Base-by-base conservation (phyloP, 2,797 vertebrate species). In the Crypturellus tataupa region DNA sequence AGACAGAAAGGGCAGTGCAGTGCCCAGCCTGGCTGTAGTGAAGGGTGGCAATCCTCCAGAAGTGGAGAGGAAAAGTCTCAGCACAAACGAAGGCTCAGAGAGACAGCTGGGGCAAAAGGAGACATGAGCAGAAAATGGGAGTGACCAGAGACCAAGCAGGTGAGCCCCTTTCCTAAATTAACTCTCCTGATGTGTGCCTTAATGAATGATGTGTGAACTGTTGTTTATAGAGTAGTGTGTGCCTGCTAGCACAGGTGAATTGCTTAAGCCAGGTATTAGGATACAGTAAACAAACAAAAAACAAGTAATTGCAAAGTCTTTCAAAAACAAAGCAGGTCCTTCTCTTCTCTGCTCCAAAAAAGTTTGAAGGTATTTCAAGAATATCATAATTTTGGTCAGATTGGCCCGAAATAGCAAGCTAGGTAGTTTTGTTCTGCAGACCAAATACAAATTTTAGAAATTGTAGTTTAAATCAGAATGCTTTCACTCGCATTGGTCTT, bases 11-110 rank as follows among this genome's bases (percentile, higher is more conserved):
- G 21, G 0, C 39, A 53, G 42, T 29, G 39, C 58, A 75, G 27
- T 87, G 78, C 51, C 47, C 81, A 37, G 70, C 58, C 73, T 75
- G 95, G 35, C 78, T 68, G 47, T 9, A 64, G 81, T 58, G 18
- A 16, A 33, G 12, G 2, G 42, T 69, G 81, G 76, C 59, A 49
- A 2, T 31, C 4, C 12, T 63, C 79, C 72, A 56, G 95, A 67
- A 82, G 24, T n/a, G 39, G 80, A 87, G 58, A 63, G 1, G 0
- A 24, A 89, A 87, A 65, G 55, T 69, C 46, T 77, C 35, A n/a
- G 42, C 86, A 68, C 42, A 68, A 70, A 59, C n/a, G 65, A 2
- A 71, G 89, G 42, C 39, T 46, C 37, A 65, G 84, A 82, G 68
- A 80, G 62, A 47, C 56, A 70, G 20, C 42, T 63, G 37, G 55